These are phyloP conservation scores for Sprattus sprattus DNA, from an alignment of 2,113 vertebrate genomes.

Conservation along the genomic window DNA sequence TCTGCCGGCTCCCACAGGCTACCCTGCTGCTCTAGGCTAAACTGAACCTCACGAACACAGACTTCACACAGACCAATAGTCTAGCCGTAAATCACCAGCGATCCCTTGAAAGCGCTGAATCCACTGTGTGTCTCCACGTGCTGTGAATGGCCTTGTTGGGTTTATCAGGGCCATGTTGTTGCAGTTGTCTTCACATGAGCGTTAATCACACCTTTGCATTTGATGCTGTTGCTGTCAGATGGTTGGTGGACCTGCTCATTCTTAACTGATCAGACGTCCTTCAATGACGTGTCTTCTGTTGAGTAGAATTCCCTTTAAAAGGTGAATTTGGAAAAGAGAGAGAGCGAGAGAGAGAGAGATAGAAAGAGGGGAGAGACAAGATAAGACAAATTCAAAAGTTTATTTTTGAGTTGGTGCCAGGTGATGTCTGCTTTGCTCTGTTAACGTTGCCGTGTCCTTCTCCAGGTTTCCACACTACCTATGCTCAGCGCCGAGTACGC, in stretches of 20 bases:
- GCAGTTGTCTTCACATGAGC: background rate
- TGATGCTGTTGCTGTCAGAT: background rate
- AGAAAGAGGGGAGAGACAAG: too few relatives aligned
- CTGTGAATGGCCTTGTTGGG: background rate
- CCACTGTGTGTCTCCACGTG: background rate
- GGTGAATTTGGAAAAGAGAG: too few relatives aligned
- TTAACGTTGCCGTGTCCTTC: background rate
- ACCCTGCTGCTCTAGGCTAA: conserved; percentile 16
- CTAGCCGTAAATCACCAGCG: background rate
- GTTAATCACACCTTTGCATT: background rate
- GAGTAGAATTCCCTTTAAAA: background rate
- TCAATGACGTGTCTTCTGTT: background rate
- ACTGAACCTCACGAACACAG: background rate
- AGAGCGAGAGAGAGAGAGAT: too few relatives aligned
- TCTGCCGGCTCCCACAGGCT: background rate
- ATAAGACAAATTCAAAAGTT: too few relatives aligned
- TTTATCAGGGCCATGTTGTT: background rate
- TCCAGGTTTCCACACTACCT: conserved; percentile 82
- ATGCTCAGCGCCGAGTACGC: conserved; percentile 82
- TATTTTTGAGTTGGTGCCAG: background rate
- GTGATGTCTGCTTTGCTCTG: background rate
- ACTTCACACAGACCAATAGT: background rate
- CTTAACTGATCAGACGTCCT: background rate
- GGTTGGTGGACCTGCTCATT: background rate
- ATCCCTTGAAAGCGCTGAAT: background rate